A percentile compares a stretch with the other conserved stretches of the same genome.
Conservation (phyloP, 2,797 vertebrate genomes). For the Harpagifer antarcticus region DNA sequence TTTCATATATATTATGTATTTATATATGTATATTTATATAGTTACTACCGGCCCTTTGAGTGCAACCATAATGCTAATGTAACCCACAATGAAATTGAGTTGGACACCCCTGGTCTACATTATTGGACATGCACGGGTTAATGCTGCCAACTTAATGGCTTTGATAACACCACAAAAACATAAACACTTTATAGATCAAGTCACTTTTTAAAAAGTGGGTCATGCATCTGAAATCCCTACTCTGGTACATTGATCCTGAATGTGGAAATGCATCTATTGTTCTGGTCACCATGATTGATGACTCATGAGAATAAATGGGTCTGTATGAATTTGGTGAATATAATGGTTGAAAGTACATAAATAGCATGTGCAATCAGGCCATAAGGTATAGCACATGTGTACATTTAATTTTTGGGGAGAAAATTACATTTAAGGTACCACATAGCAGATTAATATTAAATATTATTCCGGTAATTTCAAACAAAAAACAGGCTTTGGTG, state of each 20-base stretch:
- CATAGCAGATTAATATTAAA: too few species aligned
- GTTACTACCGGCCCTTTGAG: too few species aligned
- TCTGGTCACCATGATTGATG: not conserved
- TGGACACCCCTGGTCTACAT: too few species aligned
- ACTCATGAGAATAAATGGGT: not conserved
- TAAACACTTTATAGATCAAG: not conserved
- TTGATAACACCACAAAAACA: too few species aligned
- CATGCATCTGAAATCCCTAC: not conserved
- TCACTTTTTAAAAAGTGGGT: not conserved
- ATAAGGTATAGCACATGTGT: not conserved
- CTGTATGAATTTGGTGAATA: not conserved
- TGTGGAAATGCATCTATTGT: not conserved
- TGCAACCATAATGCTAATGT: too few species aligned
- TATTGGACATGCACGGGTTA: too few species aligned
- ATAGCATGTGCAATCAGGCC: not conserved
- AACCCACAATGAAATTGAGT: too few species aligned
- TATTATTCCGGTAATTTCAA: too few species aligned
- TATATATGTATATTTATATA: too few species aligned
- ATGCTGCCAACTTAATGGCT: too few species aligned
- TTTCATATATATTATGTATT: too few species aligned
- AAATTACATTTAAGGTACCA: not conserved
- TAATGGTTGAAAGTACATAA: not conserved
- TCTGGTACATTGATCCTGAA: not conserved
- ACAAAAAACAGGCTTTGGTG: not conserved
- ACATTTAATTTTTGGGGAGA: not conserved